Base-by-base conservation (phyloP, 2,113 vertebrate genomes). In the Parus major region DNA sequence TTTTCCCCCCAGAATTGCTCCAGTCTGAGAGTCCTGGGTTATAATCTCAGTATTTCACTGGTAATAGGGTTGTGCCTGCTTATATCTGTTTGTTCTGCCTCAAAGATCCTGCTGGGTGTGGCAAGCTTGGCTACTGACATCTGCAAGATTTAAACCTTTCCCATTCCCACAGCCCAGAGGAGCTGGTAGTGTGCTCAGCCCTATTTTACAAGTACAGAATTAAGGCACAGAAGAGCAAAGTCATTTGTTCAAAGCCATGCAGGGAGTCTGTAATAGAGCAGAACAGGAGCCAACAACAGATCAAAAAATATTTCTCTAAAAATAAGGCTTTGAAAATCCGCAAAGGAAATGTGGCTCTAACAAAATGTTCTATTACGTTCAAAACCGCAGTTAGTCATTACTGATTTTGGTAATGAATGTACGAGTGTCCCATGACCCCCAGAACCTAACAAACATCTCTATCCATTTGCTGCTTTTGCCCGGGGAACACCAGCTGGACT, bases 321-420 rank as follows among this genome's bases (percentile, higher is more conserved):
- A 86, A 93, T 79, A 87, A 69, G 24, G 33, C 93, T 96, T 89
- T 95, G 94, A 93, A 96, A 87, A 49, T 20, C 63, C 63, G 31
- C 50, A 52, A 80, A 82, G 91, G 73, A 76, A 65, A 63, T 0
- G 41, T 3, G 2, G 56, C 49, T 76, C 80, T 66, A 66, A 64
- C 60, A 60, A 91, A 92, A 15, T 3, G 20, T 39, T 50, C 3
- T 8, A 11, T 36, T 44, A 29, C 0, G 20, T 82, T 91, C 86
- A 87, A 57, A 92, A 82, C 18, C 15, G 28, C 90, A 85, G 70
- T 91, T 90, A 95, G 91, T 33, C 9, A 0, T 35, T 78, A 6
- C 55, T 33, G 72, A 8, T 61, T 6, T 14, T 24, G 42, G 42
- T 52, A 55, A 56, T 1, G 78, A 71, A 64, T 3, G 7, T 6